Evolutionary conservation across 2,888 invertebrate genomes (phyloP), one percentile per base, ranked within the genome.

Genomic region (Oxyscelio sp.): DNA sequence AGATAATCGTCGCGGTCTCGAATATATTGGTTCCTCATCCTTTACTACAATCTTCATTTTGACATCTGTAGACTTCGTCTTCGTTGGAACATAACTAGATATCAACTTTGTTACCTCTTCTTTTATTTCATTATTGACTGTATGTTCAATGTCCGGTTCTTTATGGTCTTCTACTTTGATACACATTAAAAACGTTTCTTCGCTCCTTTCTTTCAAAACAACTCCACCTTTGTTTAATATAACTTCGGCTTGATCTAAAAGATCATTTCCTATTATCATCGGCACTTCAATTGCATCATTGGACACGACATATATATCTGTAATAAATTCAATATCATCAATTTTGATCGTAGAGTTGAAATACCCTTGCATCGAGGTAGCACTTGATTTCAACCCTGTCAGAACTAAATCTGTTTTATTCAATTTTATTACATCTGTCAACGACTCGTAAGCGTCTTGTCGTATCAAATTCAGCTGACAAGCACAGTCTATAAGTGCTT

Each of bases 251-350:
- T 56, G 58, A 45, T 77, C 54, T 4, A 66, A 66, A 21, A 77
- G 48, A 34, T 66, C 77, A 24, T 58, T 66, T 43, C 77, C 66
- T 19, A 77, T 45, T n/a, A 77, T 58, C 24, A 31, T 31, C 17
- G 56, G 24, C 3, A 66, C 45, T 43, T 40, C 56, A 27, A 77
- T 58, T 11, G 66, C 45, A 13, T 77, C 50, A 11, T 48, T 43
- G 4, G 77, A 50, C 6, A 77, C 66, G 17, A 77, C 31, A 22
- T 77, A 50, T 11, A 78, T 9, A 21, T 73, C 21, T 19, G 31
- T 19, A 0, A 19, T 21, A 8, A 61, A 61, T 21, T 45, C 11
- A 52, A 38, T 34, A 4, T 50, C 61, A 13, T 61, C 73, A 24
- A 73, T 13, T 13, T 45, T 17, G 1, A 61, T 50, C 3, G 31